phyloP scores from a whole-genome alignment of 1,140 invertebrate genomes.

The Bombus pyrosoma region DNA sequence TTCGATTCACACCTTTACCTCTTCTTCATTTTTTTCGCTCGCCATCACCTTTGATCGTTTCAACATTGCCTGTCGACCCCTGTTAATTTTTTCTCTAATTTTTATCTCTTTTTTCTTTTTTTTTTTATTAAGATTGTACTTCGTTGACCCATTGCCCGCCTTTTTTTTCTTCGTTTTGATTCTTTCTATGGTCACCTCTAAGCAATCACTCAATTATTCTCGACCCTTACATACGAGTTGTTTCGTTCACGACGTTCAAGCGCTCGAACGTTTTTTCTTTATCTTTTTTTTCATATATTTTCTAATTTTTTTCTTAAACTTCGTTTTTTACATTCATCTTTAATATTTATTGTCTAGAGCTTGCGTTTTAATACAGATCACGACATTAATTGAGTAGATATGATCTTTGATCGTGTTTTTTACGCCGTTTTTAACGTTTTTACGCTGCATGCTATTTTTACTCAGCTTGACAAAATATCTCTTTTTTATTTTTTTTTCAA shows the following conservation, averaged over 20 bases:
- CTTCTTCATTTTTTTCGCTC: constrained; percentile 60
- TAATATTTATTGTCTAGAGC: constrained; percentile 61
- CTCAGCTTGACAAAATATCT: constrained; percentile 64
- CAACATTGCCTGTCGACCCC: constrained; percentile 77
- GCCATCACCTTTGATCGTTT: constrained; percentile 80
- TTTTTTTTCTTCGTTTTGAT: constrained; percentile 32
- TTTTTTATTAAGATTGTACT: constrained; percentile 50
- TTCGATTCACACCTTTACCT: neutral
- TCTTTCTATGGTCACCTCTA: constrained; percentile 54
- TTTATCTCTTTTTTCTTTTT: constrained; percentile 46
- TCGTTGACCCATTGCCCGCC: constrained; percentile 35
- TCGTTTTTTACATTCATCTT: constrained; percentile 31
- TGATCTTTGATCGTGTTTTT: constrained; percentile 68
- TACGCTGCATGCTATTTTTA: constrained; percentile 70
- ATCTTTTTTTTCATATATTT: constrained; percentile 47
- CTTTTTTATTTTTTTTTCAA: constrained; percentile 25
- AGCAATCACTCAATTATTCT: constrained; percentile 65
- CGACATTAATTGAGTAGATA: constrained; percentile 66
- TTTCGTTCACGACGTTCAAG: constrained; percentile 66
- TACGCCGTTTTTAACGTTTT: constrained; percentile 61
- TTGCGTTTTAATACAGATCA: constrained; percentile 61
- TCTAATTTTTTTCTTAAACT: constrained; percentile 4
- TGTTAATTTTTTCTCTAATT: constrained; percentile 50
- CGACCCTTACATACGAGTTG: constrained; percentile 52
- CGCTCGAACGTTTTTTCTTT: constrained; percentile 53